phyloP scores from a whole-genome alignment of 2,888 invertebrate genomes.

The Caenorhabditis parvicauda region DNA sequence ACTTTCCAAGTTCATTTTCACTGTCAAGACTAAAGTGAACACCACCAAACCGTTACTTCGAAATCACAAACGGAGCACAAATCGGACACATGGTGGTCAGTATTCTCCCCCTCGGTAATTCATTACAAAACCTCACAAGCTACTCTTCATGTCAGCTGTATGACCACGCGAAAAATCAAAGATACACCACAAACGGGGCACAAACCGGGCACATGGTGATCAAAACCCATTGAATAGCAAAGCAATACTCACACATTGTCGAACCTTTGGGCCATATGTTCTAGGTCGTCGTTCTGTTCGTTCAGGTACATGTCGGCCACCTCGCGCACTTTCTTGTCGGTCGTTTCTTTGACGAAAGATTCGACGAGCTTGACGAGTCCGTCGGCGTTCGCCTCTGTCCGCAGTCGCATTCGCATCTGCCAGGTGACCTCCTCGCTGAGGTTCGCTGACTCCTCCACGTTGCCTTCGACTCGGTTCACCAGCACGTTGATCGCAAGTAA shows the following conservation, averaged over 20 bases:
- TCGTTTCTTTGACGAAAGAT: slow-evolving; percentile 8
- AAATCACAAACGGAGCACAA: no score
- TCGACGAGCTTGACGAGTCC: slow-evolving; percentile 7
- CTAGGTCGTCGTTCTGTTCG: slow-evolving; percentile 25
- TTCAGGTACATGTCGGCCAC: slow-evolving; percentile 12
- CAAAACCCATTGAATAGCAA: neutral
- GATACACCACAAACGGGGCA: neutral
- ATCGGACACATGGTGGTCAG: no score
- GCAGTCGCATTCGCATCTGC: slow-evolving; percentile 38
- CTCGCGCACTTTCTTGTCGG: slow-evolving; percentile 9
- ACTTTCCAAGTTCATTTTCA: no score
- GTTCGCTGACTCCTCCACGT: slow-evolving; percentile 68
- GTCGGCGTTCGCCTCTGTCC: slow-evolving; percentile 29
- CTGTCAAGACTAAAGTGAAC: no score
- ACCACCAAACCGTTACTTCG: no score
- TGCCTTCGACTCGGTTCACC: slow-evolving; percentile 67
- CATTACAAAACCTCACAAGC: no score
- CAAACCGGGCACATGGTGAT: neutral
- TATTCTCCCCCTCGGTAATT: no score
- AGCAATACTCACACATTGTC: slow-evolving; percentile 23
- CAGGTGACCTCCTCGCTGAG: slow-evolving; percentile 36
- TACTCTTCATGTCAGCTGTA: neutral
- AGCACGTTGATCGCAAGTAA: slow-evolving; percentile 33
- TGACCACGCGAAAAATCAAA: neutral
- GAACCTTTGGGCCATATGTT: slow-evolving; percentile 17